Evolutionary conservation across 2,797 vertebrate species (phyloP), one percentile per base, ranked within the genome.

Genomic region (Eulemur coronatus): DNA sequence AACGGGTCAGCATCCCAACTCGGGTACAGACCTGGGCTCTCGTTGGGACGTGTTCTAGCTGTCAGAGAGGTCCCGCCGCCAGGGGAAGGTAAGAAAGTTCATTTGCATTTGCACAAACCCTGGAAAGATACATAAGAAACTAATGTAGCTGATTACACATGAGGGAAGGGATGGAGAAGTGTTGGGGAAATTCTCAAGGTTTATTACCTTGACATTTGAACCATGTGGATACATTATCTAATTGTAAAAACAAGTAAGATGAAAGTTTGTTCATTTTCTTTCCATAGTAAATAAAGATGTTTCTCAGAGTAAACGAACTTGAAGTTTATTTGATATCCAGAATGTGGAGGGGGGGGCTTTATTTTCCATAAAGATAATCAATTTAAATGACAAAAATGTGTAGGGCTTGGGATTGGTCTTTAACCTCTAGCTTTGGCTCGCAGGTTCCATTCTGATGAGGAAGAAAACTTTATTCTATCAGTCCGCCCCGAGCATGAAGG

Each of bases 91-190:
- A 55, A 87, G 89, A 63, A 70, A 72, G 57, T 35, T 75, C 75
- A 52, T 46, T 72, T 84, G 24, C 15, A 84, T 95, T 94, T 97
- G 85, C 92, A 85, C 92, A 90, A 93, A 85, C 69, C 20, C 17
- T 18, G 43, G 59, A 46, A 80, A 84, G 76, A 69, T 43, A 20
- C 41, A 9, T 15, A 69, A 76, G 82, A 69, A 93, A 46, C 70
- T 14, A 35, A 76, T 61, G 28, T 17, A 61, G 46, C n/a, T 48
- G 82, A 84, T 52, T 75, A n/a, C 43, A 15, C n/a, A 9, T 1
- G 20, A 38, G 4, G 1, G 17, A 22, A 7, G 67, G n/a, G 30
- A 8, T 43, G 13, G n/a, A 33, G 52, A 84, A 33, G 7, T 38
- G 9, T 1, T 2, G 63, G 65, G 81, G 10, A 78, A 75, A 93